phyloP scores from a whole-genome alignment of 2,113 vertebrate species.

The Calidris pygmaea region DNA sequence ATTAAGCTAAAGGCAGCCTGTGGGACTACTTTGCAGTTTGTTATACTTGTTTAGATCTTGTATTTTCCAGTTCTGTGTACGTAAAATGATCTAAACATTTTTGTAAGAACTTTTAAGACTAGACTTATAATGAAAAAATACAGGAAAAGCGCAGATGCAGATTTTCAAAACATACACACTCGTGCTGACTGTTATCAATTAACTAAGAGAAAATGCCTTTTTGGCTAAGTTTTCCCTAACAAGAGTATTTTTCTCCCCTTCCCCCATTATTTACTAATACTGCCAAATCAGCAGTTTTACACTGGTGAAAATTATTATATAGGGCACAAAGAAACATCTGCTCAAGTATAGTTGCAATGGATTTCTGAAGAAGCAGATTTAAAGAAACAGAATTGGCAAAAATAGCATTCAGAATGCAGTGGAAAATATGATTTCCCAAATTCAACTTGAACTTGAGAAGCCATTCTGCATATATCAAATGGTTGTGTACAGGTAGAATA shows the following conservation, averaged over 20 bases:
- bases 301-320: background rate
- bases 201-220: background rate
- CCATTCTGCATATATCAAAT: background rate
- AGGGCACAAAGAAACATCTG: background rate
- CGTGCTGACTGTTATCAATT: background rate
- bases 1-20: background rate
- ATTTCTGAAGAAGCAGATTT: background rate
- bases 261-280: background rate
- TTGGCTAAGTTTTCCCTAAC: background rate
- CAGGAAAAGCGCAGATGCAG: background rate
- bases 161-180: background rate
- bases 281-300: background rate
- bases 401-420: background rate
- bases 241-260: background rate
- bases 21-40: background rate
- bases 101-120: background rate
- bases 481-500: background rate
- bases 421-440: background rate
- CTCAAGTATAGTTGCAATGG: background rate
- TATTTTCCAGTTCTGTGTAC: background rate
- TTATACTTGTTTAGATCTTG: background rate
- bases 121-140: background rate
- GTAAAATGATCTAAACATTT: rapidly evolving
- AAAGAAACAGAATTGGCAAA: background rate
- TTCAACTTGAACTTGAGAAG: background rate